Base-by-base conservation (phyloP, 2,888 invertebrate genomes). In the Lamellibrachia satsuma region DNA sequence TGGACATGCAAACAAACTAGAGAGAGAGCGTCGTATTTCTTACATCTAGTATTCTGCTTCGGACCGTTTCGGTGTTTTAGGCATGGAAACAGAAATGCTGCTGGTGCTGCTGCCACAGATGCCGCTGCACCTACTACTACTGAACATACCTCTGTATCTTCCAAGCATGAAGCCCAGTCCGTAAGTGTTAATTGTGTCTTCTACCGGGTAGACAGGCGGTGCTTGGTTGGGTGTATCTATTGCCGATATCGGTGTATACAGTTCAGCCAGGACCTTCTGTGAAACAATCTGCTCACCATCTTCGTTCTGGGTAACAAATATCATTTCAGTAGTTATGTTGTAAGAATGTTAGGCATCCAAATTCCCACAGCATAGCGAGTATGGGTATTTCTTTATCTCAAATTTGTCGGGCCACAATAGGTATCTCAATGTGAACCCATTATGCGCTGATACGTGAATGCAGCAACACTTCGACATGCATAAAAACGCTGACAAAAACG, bases 161-260 rank as follows among this genome's bases (percentile, higher is more conserved):
- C 75, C 75, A 11, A 75, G 22, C 75, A 75, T 75, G 75, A 75
- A 75, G 75, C 75, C 75, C 75, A 92, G n/a, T 4, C 92, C 93
- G 52, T 92, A 92, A 27, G 92, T 52, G 52, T 52, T 75, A 7
- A 11, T 22, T 27, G 57, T 91, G 93, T 92, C 92, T 39, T 93
- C 93, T 2, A 92, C 92, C 15, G 93, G 93, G 90, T 52, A 93
- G 8, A 7, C 7, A 11, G 93, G 93, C 52, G 27, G 51, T 75
- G 75, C 75, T 22, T 22, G 22, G n/a, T 22, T 75, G 75, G 75
- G 22, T 39, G 22, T 4, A n/a, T 22, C 15, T 3, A 75, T n/a
- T 6, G 75, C 75, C 15, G 75, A 75, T 1, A 75, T 22, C 15
- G 75, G 75, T 22, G 2, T 75, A 6, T 75, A 75, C 75, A 75